Evolutionary conservation across 2,888 invertebrate genomes (phyloP), one percentile per base, ranked within the genome.

Genomic region (Ophion ventricosus): DNA sequence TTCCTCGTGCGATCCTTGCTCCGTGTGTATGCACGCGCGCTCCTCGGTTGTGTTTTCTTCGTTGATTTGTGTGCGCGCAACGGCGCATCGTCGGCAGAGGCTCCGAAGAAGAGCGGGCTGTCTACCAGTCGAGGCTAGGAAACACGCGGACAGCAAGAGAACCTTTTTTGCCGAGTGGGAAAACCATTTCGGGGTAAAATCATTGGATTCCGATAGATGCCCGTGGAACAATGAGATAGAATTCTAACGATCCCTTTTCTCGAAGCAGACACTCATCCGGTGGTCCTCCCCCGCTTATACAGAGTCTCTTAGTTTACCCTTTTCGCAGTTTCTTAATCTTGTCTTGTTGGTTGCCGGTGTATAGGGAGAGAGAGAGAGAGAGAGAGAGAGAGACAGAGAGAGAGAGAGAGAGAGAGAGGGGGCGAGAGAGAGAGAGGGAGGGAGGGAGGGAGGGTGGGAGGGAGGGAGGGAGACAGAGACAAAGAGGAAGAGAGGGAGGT

Each of bases 221-320:
- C 59, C 29, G 26, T 29, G n/a, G 49, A 20, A 57, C 14, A 29
- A 14, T 23, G 67, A 29, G 72, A 61, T 43, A 76, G 67, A 75
- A 61, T 87, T 87, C 87, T 87, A 86, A 87, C 87, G 86, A 83
- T 81, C 67, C 56, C n/a, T 73, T 43, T 63, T 49, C 10, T 20
- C 14, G 56, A 57, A 25, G 35, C 56, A 29, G 29, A 29, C 29
- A 29, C 29, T 29, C 29, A 5, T 35, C 5, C 35, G 35, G 35
- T 35, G 35, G 5, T 5, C 35, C 35, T 35, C 1, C 35, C 35
- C 35, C 35, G 35, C 35, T 5, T 35, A 5, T 35, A 35, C 35
- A 35, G 35, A 35, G 35, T 73, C 35, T 72, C 72, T 35, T 3
- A 54, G 56, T 35, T 35, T 35, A 35, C 35, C 76, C 25, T 56